Conservation (phyloP, 2,888 invertebrate genomes). For the Mycalesis mineus region DNA sequence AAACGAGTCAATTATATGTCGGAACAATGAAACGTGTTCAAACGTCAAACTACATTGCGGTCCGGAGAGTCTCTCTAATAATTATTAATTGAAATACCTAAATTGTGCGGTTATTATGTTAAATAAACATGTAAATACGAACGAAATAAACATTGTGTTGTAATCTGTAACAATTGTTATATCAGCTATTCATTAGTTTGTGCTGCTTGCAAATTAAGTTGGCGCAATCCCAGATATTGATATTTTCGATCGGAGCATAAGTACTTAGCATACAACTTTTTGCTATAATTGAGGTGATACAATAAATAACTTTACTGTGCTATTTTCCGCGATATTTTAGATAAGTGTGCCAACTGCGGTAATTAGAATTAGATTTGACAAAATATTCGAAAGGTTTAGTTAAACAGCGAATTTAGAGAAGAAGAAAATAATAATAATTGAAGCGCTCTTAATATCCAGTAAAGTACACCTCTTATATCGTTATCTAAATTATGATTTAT, state of each 20-base stretch:
- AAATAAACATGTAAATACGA: background rate
- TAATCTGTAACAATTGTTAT: conserved; percentile 27
- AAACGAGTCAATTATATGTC: background rate
- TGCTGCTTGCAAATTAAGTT: conserved; percentile 33
- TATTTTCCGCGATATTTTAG: no score
- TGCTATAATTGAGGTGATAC: no score
- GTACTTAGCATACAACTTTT: background rate
- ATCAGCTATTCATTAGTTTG: conserved; percentile 39
- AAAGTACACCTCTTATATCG: no score
- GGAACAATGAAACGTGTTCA: background rate
- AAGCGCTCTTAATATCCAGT: no score
- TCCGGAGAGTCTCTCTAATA: background rate
- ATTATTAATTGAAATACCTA: background rate
- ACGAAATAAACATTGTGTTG: conserved; percentile 18
- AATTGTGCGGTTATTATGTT: conserved; percentile 8
- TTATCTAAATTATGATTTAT: no score
- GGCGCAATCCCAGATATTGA: conserved; percentile 32
- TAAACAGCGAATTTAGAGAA: no score
- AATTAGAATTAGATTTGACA: no score
- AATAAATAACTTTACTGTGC: no score
- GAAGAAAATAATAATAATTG: no score
- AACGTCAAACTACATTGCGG: background rate
- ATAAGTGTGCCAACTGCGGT: no score
- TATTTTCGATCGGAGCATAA: conserved; percentile 29
- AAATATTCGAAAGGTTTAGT: no score